Base-by-base conservation (phyloP, 2,797 vertebrate genomes). In the Spondyliosoma cantharus region DNA sequence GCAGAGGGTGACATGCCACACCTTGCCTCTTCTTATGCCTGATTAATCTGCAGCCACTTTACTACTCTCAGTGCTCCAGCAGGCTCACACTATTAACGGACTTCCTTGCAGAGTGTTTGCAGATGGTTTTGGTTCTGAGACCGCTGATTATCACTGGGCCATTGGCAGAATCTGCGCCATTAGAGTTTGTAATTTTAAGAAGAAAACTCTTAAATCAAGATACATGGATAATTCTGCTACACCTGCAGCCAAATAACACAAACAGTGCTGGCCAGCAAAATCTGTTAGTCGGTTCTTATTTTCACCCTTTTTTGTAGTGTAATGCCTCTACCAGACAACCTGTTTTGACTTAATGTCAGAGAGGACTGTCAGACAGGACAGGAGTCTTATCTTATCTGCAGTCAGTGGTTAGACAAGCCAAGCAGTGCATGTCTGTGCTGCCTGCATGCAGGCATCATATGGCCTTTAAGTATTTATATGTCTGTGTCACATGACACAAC, bases 401-500 rank as follows among this genome's bases (percentile, higher is more conserved):
- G 67, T 3, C 50, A 56, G 54, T 56, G 29, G 74, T 78, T 73
- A 19, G 61, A 77, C 71, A 82, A 79, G 71, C 29, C 46, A 46
- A 76, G 24, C n/a, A 42, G 65, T 68, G 27, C 46, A 27, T 29
- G 24, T 73, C 74, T 84, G 49, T 74, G 63, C 54, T 71, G 43
- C 78, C 57, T 78, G 70, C 76, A 66, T 76, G 78, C 19, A 0
- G 89, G 92, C 59, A 27, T 94, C 89, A 49, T 81, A 58, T 94
- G 76, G 67, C 93, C 67, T 81, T 95, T 77, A 94, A 94, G 67
- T 91, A 95, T 95, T 94, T 74, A 95, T 94, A 87, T 50, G 45
- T 80, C 16, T 8, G 84, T 8, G 84, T 88, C 83, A 93, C 59
- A 57, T 70, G 88, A 86, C 78, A 20, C 73, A 61, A 14, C 43